Percentiles rank a stretch among this genome's conserved stretches.
Conservation (phyloP, 2,113 vertebrate species). For the Acrocephalus kingi region DNA sequence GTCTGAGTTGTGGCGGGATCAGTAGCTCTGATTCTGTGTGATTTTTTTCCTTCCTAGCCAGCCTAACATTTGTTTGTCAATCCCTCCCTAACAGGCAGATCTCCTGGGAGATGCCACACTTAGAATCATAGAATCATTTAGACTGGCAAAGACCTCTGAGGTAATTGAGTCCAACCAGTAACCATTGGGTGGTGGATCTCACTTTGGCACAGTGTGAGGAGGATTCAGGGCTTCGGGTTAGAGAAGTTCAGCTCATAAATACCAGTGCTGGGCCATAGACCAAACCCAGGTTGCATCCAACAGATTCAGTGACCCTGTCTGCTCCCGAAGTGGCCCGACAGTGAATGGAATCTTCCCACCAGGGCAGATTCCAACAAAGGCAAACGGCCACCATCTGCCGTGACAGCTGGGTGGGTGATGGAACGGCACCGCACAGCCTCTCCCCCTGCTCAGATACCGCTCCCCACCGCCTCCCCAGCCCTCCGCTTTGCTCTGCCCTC, state of each 20-base stretch:
- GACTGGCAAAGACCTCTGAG: neutral
- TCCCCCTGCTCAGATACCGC: fast-evolving
- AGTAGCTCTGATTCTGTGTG: neutral
- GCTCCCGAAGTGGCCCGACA: fast-evolving
- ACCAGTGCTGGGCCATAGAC: neutral
- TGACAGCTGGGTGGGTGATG: neutral
- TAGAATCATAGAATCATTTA: neutral
- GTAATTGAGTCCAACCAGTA: neutral
- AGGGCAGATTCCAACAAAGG: neutral
- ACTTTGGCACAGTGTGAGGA: fast-evolving
- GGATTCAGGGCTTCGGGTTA: neutral
- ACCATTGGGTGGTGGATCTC: neutral
- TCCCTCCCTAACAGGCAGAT: neutral
- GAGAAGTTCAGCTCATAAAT: neutral
- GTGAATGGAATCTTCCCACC: fast-evolving
- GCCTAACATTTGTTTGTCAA: neutral
- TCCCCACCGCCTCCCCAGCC: neutral
- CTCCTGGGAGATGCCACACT: neutral
- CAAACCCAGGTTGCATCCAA: neutral
- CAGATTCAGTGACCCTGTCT: neutral
- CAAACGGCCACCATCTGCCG: neutral
- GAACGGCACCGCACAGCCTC: neutral
- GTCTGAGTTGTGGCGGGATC: neutral
- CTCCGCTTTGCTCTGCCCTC: neutral
- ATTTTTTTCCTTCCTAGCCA: neutral